Base-by-base conservation (phyloP, 2,888 invertebrate genomes). In the Ypsolopha sequella region DNA sequence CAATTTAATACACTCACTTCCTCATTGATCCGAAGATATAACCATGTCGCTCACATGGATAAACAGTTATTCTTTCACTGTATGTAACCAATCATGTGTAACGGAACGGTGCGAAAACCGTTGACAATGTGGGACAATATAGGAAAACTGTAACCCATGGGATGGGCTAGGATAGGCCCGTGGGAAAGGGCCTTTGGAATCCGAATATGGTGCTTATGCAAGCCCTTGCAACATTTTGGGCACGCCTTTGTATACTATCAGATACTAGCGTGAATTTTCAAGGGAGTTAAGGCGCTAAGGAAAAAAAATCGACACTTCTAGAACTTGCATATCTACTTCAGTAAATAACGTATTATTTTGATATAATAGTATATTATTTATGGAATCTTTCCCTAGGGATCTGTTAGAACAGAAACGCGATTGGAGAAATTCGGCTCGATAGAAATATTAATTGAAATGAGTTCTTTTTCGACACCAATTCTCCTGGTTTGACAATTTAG, bases 71-170 rank as follows among this genome's bases (percentile, higher is more conserved):
- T 63, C 64, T 75, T 79, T 79, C 71, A 77, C 60, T 58, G 57
- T 55, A 59, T 58, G 57, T 55, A 59, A 43, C 59, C 75, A 65
- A 66, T 80, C 68, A 69, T 62, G 68, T 76, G 66, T 61, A 65
- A 70, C 77, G 66, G 61, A 68, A 71, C 68, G 64, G 81, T 74
- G 84, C 78, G 81, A 82, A 82, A 82, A 79, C 24, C 2, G 24
- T 24, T 24, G 24, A 24, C 24, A 24, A 71, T 72, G 71, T 68
- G 56, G 53, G 55, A 54, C 59, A 43, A 43, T 24, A 13, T 43
- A 24, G 43, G 43, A 43, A 43, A 43, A 11, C 35, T 34, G n/a
- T 34, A 24, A n/a, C 35, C 46, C 43, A 43, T 43, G 43, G 11
- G 6, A 66, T 71, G 66, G 82, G 80, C 72, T 68, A 70, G 76